Evolutionary conservation across 2,888 invertebrate species (phyloP), one percentile per base, ranked within the genome.

Genomic region (Tipula vernalis): DNA sequence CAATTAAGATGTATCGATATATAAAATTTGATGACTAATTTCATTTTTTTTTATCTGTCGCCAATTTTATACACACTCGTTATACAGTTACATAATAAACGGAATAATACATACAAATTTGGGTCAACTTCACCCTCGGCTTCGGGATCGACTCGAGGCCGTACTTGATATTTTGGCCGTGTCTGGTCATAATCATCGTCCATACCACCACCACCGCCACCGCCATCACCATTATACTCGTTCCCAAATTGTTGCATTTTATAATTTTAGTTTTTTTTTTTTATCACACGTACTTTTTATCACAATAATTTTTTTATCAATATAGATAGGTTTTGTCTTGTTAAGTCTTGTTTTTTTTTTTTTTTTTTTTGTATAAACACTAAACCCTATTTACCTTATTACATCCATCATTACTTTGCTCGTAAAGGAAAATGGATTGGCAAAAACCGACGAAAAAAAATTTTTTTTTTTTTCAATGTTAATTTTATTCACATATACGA

Each of bases 101-200:
- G 18, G 86, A n/a, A 47, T 10, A 47, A 47, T 10, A 90, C 93
- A 92, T 93, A 95, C 95, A 95, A 92, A 90, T 92, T 93, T 87
- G 97, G 96, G 92, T 97, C 97, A 88, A 97, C 97, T 91, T 97
- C 96, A 88, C 97, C 97, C 89, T 93, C 92, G 88, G 96, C 97
- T 89, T 96, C 95, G 12, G 97, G 96, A 92, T 96, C 94, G 87
- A 97, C 97, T 91, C 95, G 93, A 86, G 97, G 97, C 88, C 97
- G 91, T 8, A 91, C 92, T 57, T 92, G 91, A 83, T 88, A 88
- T 6, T 89, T 89, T 36, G 87, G 87, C 87, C 87, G 86, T 36
- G 86, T 86, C 15, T 86, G 42, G 15, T 87, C 87, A 47, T 85
- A 87, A n/a, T 88, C 87, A 4, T 84, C 83, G 41, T 86, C 71